Conservation (phyloP, 2,888 invertebrate genomes). For the Frankliniella intonsa region DNA sequence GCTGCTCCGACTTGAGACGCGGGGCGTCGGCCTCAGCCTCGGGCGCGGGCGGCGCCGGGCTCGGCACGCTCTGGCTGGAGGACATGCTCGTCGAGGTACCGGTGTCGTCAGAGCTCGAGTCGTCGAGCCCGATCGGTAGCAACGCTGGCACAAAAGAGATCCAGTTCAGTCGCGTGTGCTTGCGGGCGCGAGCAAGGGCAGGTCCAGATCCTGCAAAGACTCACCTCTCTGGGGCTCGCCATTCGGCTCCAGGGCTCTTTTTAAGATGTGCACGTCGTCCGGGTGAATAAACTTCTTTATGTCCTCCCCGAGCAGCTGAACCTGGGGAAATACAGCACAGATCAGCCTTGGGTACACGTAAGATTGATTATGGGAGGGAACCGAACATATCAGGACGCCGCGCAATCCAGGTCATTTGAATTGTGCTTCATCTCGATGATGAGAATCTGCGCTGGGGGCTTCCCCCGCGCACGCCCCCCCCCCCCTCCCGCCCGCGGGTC, state of each 20-base stretch:
- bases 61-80: slow-evolving; percentile 40
- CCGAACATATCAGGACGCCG: too few species aligned
- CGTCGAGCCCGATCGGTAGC: slow-evolving; percentile 38
- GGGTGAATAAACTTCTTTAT: slow-evolving; percentile 75
- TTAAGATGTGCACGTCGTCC: slow-evolving; percentile 70
- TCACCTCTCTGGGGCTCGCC: slow-evolving; percentile 41
- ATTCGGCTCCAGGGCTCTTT: slow-evolving; percentile 55
- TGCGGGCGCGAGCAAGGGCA: neutral
- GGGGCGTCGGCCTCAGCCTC: neutral
- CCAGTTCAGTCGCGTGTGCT: neutral
- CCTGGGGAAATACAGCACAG: slow-evolving; percentile 49
- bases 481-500: neutral
- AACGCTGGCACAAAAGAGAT: neutral
- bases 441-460: too few species aligned
- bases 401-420: neutral
- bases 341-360: too few species aligned
- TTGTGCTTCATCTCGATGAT: neutral
- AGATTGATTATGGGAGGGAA: too few species aligned
- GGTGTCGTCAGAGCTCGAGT: slow-evolving; percentile 46
- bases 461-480: neutral
- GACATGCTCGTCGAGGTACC: slow-evolving; percentile 36
- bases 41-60: slow-evolving; percentile 38
- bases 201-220: neutral
- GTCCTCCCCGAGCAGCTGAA: slow-evolving; percentile 76
- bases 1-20: slow-evolving; percentile 38